Percentiles rank a stretch among this genome's conserved stretches.
These are phyloP conservation scores for Leucopsar rothschildi DNA, from an alignment of 2,113 vertebrate genomes.

Conservation along the genomic window DNA sequence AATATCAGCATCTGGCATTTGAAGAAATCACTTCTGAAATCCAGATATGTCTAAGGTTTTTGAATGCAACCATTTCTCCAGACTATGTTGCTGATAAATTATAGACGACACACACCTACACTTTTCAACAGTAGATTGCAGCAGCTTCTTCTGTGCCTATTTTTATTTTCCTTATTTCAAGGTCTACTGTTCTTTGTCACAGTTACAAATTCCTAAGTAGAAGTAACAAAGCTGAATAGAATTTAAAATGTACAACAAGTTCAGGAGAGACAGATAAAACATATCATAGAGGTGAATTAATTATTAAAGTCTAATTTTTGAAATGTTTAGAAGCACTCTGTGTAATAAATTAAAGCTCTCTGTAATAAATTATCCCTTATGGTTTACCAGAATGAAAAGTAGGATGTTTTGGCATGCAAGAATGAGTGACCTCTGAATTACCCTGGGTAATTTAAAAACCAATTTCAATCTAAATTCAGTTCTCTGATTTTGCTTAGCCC, in stretches of 20 bases:
- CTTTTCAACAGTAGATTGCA: background rate
- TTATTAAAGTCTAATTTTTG: background rate
- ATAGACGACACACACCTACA: background rate
- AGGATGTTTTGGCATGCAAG: background rate
- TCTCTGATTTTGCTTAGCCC: background rate
- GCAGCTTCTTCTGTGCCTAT: background rate
- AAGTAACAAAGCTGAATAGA: background rate
- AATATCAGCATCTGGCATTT: background rate
- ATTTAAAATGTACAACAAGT: background rate
- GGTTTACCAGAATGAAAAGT: background rate
- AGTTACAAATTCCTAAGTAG: background rate
- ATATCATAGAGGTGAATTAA: background rate
- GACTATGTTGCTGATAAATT: background rate
- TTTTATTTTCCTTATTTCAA: slow-evolving; percentile 53
- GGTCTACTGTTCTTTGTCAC: background rate
- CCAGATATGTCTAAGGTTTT: background rate
- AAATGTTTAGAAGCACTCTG: background rate
- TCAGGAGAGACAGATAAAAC: background rate
- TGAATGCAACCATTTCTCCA: background rate
- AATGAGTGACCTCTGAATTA: background rate
- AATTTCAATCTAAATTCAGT: background rate
- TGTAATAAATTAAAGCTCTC: background rate
- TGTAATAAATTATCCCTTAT: background rate
- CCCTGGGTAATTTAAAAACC: background rate
- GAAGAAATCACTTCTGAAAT: background rate